Evolutionary conservation across 2,113 vertebrate genomes (phyloP).

Genomic region (Myrmecobius fasciatus): DNA sequence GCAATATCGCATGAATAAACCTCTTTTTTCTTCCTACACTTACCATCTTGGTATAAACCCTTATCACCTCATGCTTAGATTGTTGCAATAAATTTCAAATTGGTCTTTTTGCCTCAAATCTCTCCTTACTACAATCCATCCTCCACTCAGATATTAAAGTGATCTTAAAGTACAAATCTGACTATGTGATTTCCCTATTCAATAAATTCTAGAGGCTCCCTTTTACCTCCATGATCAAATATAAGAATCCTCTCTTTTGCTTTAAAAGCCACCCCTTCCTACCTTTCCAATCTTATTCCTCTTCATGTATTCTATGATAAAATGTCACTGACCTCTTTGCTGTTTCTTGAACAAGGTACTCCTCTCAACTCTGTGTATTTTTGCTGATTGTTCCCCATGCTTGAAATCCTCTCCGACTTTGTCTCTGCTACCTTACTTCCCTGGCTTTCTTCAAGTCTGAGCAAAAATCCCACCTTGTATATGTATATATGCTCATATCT

Average conservation of each 20-base stretch:
- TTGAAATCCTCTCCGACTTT: background rate
- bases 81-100: background rate
- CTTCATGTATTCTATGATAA: background rate
- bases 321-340: background rate
- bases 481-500: background rate
- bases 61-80: background rate
- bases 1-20: background rate
- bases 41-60: background rate
- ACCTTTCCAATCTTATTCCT: background rate
- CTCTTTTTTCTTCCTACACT: background rate
- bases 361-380: background rate
- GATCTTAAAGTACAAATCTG: too few relatives aligned
- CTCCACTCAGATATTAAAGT: background rate
- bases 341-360: background rate
- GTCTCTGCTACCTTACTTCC: background rate
- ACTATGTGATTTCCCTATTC: background rate
- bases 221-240: background rate
- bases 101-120: background rate
- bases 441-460: background rate
- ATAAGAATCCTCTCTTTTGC: background rate
- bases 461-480: background rate
- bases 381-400: background rate
- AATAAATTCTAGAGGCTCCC: background rate
- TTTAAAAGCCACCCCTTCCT: background rate
- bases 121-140: background rate